Conservation (phyloP, 1,140 invertebrate species). For the Andricus grossulariae region DNA sequence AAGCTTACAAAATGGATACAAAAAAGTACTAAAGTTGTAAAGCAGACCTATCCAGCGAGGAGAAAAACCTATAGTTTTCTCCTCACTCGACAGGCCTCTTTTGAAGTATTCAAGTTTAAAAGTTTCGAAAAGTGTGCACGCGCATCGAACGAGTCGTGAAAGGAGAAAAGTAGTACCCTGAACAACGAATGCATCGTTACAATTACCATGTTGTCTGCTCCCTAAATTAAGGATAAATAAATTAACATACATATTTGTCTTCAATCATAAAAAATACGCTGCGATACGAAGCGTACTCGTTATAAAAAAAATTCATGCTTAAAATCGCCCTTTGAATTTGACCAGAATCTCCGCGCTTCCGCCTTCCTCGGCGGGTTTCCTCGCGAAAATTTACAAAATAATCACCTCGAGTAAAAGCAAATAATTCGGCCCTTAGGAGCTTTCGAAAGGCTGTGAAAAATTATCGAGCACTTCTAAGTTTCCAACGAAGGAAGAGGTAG, state of each 20-base stretch:
- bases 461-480: conserved; percentile 85
- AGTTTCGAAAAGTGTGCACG: no score
- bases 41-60: no score
- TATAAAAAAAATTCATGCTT: neutral
- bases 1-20: conserved; percentile 5
- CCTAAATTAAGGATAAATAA: conserved; percentile 3
- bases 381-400: conserved; percentile 35
- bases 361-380: neutral
- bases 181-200: conserved; percentile 46
- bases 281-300: neutral
- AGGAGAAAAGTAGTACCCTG: conserved; percentile 51
- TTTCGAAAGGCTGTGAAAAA: conserved; percentile 21
- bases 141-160: neutral
- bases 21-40: neutral
- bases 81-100: no score
- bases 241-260: conserved; percentile 25
- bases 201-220: conserved; percentile 35
- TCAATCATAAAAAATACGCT: conserved; percentile 24
- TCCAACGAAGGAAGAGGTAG: conserved; percentile 95
- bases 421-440: conserved; percentile 9
- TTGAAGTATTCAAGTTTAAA: no score
- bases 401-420: conserved; percentile 17
- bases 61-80: no score
- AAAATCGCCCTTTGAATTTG: conserved; percentile 25
- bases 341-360: neutral